Conservation (phyloP, 2,888 invertebrate species). For the Drosophila diplacantha region DNA sequence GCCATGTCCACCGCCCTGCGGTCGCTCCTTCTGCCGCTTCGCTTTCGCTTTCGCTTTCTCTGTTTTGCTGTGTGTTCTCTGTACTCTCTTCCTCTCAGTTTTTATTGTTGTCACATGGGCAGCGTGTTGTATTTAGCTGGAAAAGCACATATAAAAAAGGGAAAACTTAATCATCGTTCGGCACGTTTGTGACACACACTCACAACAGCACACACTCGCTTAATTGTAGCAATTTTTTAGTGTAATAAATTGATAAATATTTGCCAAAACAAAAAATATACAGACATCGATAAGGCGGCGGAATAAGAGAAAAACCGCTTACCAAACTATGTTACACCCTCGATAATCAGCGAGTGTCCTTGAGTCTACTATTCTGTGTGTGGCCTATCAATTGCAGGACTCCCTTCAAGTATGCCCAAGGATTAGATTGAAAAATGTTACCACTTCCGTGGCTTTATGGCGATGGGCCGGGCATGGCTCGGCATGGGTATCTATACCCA, state of each 20-base stretch:
- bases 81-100: conserved; percentile 16
- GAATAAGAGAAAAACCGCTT: conserved; percentile 30
- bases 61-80: conserved; percentile 1
- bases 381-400: conserved; percentile 17
- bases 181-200: conserved; percentile 49
- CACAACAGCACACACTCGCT: conserved; percentile 15
- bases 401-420: conserved; percentile 10
- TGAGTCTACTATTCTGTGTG: background rate
- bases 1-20: conserved; percentile 49
- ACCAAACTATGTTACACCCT: conserved; percentile 8
- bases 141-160: conserved; percentile 17
- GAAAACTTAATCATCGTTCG: conserved; percentile 62
- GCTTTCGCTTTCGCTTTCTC: conserved; percentile 17
- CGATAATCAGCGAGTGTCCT: conserved; percentile 2
- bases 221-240: conserved; percentile 65
- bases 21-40: conserved; percentile 15
- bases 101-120: conserved; percentile 30
- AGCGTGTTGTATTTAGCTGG: conserved; percentile 32
- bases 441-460: conserved; percentile 8
- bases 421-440: conserved; percentile 24
- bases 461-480: background rate
- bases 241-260: conserved; percentile 67
- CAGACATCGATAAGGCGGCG: conserved; percentile 47
- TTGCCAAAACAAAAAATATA: conserved; percentile 48
- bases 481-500: conserved; percentile 12